Evolutionary conservation across 2,113 vertebrate genomes (phyloP).

Genomic region (Onychostruthus taczanowskii): DNA sequence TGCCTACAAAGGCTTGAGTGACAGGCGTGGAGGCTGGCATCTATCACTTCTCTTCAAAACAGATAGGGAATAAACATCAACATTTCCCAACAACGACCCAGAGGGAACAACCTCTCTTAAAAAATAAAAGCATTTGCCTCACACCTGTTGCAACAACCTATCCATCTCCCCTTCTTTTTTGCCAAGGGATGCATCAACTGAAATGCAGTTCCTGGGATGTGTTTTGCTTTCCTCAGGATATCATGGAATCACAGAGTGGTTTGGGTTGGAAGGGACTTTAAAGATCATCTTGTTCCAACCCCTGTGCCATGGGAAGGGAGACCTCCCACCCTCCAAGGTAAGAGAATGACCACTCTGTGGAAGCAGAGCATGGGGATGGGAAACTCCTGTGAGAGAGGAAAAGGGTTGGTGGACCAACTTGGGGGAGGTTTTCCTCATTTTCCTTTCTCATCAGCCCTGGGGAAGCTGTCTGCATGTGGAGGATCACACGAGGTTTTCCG

Average conservation of each 20-base stretch:
- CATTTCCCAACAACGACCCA: background rate
- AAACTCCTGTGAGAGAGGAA: background rate
- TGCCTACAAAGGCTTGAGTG: slow-evolving; percentile 4
- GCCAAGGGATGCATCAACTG: background rate
- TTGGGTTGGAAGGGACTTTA: background rate
- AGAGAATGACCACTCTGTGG: background rate
- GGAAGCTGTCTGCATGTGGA: background rate
- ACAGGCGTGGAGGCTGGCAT: slow-evolving; percentile 2
- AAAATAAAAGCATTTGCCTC: background rate
- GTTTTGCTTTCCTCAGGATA: background rate
- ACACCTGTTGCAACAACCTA: background rate
- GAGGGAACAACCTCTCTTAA: background rate
- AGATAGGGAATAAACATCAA: slow-evolving; percentile 9
- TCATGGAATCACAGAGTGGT: background rate
- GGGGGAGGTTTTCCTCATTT: background rate
- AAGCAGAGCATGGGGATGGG: background rate
- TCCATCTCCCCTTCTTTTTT: background rate
- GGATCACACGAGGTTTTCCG: background rate
- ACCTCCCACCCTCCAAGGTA: fast-evolving
- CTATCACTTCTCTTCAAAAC: slow-evolving; percentile 9
- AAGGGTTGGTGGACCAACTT: background rate
- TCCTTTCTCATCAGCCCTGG: background rate
- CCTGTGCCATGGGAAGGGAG: background rate
- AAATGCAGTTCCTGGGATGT: background rate
- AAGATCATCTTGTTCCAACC: background rate